A percentile compares a stretch with the other conserved stretches of the same genome.
These are phyloP conservation scores for Ammodytes dubius DNA, from an alignment of 2,113 vertebrate genomes.

Conservation along the genomic window DNA sequence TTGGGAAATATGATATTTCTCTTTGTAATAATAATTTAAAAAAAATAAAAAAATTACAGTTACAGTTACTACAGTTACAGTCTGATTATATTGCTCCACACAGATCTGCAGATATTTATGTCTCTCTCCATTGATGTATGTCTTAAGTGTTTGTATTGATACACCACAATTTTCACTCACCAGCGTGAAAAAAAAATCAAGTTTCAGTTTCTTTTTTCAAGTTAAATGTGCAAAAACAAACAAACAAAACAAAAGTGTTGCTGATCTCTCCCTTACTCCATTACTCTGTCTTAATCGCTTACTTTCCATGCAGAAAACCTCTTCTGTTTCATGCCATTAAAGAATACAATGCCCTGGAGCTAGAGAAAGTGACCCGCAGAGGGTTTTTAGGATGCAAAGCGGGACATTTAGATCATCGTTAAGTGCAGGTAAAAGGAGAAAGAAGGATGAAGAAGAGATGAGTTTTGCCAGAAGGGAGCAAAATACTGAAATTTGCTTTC, in stretches of 20 bases:
- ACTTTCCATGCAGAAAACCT: conserved; percentile 33
- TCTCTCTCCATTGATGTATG: background rate
- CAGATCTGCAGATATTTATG: background rate
- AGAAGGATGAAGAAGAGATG: background rate
- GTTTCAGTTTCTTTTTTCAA: background rate
- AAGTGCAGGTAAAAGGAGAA: conserved; percentile 36
- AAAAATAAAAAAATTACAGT: too few relatives aligned
- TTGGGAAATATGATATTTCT: too few relatives aligned
- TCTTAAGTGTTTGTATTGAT: background rate
- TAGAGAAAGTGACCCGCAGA: background rate
- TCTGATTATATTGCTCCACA: too few relatives aligned
- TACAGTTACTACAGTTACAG: too few relatives aligned
- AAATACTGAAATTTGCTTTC: background rate
- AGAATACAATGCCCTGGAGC: conserved; percentile 11
- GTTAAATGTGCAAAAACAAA: background rate
- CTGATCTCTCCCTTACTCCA: background rate
- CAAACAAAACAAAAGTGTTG: background rate
- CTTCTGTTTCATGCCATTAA: conserved; percentile 67
- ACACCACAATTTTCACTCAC: background rate
- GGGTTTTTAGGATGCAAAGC: background rate
- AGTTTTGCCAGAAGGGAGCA: conserved; percentile 7
- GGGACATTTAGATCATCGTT: conserved; percentile 7
- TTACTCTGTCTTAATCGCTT: conserved; percentile 13
- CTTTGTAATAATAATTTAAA: too few relatives aligned
- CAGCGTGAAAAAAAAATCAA: background rate